phyloP scores from a whole-genome alignment of 2,888 invertebrate genomes.

The Syritta pipiens region DNA sequence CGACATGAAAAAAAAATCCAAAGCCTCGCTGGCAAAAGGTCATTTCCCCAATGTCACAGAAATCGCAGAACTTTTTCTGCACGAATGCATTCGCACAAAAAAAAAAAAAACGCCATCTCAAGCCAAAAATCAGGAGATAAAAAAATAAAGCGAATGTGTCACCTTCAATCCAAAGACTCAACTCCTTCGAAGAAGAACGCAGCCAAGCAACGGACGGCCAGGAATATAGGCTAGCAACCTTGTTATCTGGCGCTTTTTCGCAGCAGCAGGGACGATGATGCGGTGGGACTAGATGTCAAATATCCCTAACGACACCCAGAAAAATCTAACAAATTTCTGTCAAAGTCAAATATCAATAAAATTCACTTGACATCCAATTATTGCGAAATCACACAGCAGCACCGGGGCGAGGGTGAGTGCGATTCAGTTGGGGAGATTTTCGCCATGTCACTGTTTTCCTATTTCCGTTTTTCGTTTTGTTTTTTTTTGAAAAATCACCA shows the following conservation, averaged over 20 bases:
- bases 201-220: constrained; percentile 46
- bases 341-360: constrained; percentile 69
- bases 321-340: constrained; percentile 61
- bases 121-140: constrained; percentile 28
- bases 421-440: constrained; percentile 13
- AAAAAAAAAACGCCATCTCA: neutral
- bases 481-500: constrained; percentile 47
- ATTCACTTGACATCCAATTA: constrained; percentile 69
- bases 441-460: constrained; percentile 25
- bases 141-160: constrained; percentile 53
- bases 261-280: neutral
- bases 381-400: constrained; percentile 54
- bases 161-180: constrained; percentile 37
- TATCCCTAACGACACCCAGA: constrained; percentile 39
- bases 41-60: constrained; percentile 10
- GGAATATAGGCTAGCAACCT: constrained; percentile 55
- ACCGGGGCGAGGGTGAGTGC: neutral
- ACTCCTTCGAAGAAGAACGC: neutral
- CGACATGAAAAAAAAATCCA: neutral
- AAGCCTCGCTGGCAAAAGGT: constrained; percentile 13
- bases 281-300: constrained; percentile 45
- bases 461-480: neutral
- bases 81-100: constrained; percentile 36
- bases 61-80: constrained; percentile 33
- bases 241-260: constrained; percentile 22